Base-by-base conservation (phyloP, 2,113 vertebrate genomes). In the Alaudala cheleensis region DNA sequence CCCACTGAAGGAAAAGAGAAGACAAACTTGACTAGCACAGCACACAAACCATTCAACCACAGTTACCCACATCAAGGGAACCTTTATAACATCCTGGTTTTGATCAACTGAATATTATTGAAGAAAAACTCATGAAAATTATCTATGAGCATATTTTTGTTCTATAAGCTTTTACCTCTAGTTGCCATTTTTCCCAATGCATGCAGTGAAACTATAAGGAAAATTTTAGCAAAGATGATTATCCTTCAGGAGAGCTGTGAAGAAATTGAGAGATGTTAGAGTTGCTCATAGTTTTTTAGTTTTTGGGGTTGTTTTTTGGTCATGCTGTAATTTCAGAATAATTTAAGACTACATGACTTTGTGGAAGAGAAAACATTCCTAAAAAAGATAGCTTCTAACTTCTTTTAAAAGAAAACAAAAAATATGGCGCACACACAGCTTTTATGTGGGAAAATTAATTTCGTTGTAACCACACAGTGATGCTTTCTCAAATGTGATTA, bases 1-100 rank as follows among this genome's bases (percentile, higher is more conserved):
- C 21, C 99, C 99, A 74, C 99, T 99, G 67, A 10, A 90, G 39
- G 13, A 42, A 91, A 87, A n/a, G n/a, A n/a, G n/a, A 94, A 87
- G 88, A 56, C 71, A 66, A 87, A 56, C 66, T 81, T 54, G 12
- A 92, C 40, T 37, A 90, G 34, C 33, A 80, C 15, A 50, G 42
- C 47, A n/a, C 50, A 45, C 19, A 19, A 89, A 64, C 29, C 39
- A 58, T 62, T 81, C 47, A 91, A 17, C 33, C 34, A 44, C 44
- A 56, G 24, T 53, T 40, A 76, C n/a, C 14, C 26, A 53, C 11
- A 47, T 34, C n/a, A 70, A 71, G 6, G 14, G 23, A 79, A 79
- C 7, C 19, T 79, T 81, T 74, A 37, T 24, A 86, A 28, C 6
- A 29, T 85, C 61, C 82, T 71, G 25, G 17, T 79, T 88, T 74